Evolutionary conservation across 53 echinoderm and acorn worm genomes (phyloP).

Genomic region (Henricia sp.): DNA sequence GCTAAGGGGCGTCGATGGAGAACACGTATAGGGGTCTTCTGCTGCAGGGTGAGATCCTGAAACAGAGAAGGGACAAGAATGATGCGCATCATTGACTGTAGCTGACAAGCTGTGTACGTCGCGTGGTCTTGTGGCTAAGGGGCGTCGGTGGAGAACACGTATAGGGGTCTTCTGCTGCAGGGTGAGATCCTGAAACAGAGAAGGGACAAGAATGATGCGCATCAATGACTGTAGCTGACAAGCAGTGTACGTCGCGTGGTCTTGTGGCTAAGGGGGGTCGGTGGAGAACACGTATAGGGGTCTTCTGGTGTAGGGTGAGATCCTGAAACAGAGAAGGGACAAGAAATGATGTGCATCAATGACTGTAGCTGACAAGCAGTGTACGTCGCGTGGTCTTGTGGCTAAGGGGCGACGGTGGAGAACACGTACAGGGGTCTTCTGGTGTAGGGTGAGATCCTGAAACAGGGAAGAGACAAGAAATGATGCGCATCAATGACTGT

Average conservation of each 20-base stretch:
- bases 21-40: slow-evolving; percentile 94
- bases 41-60: slow-evolving; percentile 81
- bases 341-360: slow-evolving; percentile 87
- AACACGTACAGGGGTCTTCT: slow-evolving; percentile 96
- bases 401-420: slow-evolving; percentile 88
- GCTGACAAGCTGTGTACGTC: slow-evolving; percentile 76
- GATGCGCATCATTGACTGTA: slow-evolving; percentile 72
- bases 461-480: neutral
- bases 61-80: slow-evolving; percentile 67
- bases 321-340: slow-evolving; percentile 80
- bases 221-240: slow-evolving; percentile 75
- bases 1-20: slow-evolving; percentile 86
- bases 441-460: slow-evolving; percentile 84
- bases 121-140: slow-evolving; percentile 81
- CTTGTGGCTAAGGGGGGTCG: slow-evolving; percentile 82
- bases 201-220: slow-evolving; percentile 77
- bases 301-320: slow-evolving; percentile 83
- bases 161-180: slow-evolving; percentile 93
- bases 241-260: slow-evolving; percentile 75
- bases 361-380: slow-evolving; percentile 74
- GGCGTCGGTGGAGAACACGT: slow-evolving; percentile 87
- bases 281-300: slow-evolving; percentile 91
- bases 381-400: slow-evolving; percentile 77
- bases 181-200: slow-evolving; percentile 68
- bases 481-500: slow-evolving; percentile 74